Base-by-base conservation (phyloP, 2,797 vertebrate species). In the Gymnothorax reevesii region DNA sequence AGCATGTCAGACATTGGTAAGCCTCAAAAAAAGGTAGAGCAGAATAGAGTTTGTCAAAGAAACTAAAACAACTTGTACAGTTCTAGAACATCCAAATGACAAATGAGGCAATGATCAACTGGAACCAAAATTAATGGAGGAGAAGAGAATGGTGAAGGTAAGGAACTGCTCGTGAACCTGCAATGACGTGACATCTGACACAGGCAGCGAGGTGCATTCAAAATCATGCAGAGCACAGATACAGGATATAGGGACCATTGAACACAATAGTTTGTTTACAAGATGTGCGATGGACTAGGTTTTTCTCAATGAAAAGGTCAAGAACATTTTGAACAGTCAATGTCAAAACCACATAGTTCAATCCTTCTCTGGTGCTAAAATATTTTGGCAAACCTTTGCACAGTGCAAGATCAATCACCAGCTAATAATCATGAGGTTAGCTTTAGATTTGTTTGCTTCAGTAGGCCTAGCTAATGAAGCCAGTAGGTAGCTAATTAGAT, bases 221-320 rank as follows among this genome's bases (percentile, higher is more conserved):
- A 42, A 42, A 42, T 42, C 33, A 42, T 42, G 33, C 33, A 42
- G 33, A 42, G 33, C 33, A 42, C 33, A 42, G 33, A 42, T 42
- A 42, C 33, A 84, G 86, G 71, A 73, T 85, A 83, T 75, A 79
- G 27, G 64, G 57, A 84, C 85, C 71, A 89, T 54, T 77, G 87
- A 85, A 85, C 86, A 82, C 83, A 64, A 59, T 83, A 57, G 62
- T 25, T 57, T 89, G 84, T 89, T 89, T 83, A 59, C 80, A 79
- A 59, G 80, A 27, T 27, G 83, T 27, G 62, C 75, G 33, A 86
- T 59, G 33, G 83, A 87, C 88, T 83, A 85, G 77, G 86, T 66
- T 79, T 87, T 88, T 82, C 66, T 62, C 2, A 55, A 66, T 64
- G 86, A 88, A 87, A 85, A 88, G 85, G 85, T 87, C 75, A 83